A percentile compares a stretch with the other conserved stretches of the same genome.
These are phyloP conservation scores for Rhinopithecus roxellana DNA, from an alignment of 2,113 vertebrate genomes.

Conservation along the genomic window DNA sequence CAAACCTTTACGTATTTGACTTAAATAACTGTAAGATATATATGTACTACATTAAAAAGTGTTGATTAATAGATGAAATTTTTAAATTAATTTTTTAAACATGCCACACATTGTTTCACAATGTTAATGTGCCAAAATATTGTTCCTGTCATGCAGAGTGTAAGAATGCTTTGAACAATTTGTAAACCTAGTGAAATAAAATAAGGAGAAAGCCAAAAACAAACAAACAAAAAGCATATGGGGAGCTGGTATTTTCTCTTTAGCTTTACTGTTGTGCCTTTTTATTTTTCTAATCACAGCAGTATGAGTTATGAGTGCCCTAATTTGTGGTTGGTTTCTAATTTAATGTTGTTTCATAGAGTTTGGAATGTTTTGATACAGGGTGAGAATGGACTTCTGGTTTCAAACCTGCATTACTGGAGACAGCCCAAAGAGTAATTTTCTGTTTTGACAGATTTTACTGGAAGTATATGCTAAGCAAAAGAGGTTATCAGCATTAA, in stretches of 20 bases:
- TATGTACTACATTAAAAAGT: conserved; percentile 80
- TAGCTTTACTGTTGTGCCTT: conserved; percentile 60
- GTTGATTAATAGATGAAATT: conserved; percentile 78
- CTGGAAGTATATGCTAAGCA: conserved; percentile 6
- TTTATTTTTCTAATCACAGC: conserved; percentile 63
- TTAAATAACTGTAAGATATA: conserved; percentile 83
- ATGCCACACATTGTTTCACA: conserved; percentile 78
- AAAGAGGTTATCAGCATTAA: conserved; percentile 52
- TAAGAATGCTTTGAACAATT: conserved; percentile 67
- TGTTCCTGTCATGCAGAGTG: conserved; percentile 69
- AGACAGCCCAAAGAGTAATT: conserved; percentile 77
- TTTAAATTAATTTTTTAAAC: conserved; percentile 78
- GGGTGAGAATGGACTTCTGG: conserved; percentile 58
- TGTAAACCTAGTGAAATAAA: conserved; percentile 58
- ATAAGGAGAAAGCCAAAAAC: conserved; percentile 59
- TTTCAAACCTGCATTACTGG: conserved; percentile 70
- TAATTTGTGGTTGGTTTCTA: conserved; percentile 23
- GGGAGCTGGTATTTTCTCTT: conserved; percentile 52
- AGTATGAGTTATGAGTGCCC: conserved; percentile 52
- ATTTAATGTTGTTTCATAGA: conserved; percentile 69
- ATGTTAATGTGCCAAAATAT: conserved; percentile 87
- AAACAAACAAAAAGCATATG: conserved; percentile 17
- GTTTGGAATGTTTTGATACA: conserved; percentile 51
- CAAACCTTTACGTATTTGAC: conserved; percentile 81
- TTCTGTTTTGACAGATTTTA: conserved; percentile 71